Evolutionary conservation across 2,888 invertebrate genomes (phyloP).

Genomic region (Drosophila subsilvestris): DNA sequence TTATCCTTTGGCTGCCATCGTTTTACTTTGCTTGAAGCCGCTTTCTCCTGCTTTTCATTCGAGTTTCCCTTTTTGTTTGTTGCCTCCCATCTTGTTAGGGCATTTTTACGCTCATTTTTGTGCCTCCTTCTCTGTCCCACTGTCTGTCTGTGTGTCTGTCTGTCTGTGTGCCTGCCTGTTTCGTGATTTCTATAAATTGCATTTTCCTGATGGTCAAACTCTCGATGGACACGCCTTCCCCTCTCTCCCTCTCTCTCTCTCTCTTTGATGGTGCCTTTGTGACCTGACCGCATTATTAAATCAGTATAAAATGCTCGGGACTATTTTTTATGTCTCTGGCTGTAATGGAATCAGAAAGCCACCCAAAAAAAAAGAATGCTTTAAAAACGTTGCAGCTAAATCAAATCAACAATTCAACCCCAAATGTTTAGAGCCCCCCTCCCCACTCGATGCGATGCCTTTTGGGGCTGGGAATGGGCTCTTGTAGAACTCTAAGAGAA

Average conservation of each 20-base stretch:
- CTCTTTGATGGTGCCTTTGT: slow-evolving; percentile 9
- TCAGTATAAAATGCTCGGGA: slow-evolving; percentile 58
- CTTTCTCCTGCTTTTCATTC: neutral
- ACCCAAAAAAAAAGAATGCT: slow-evolving; percentile 54
- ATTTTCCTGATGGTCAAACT: slow-evolving; percentile 73
- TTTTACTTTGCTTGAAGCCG: slow-evolving; percentile 5
- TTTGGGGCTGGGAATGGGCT: neutral
- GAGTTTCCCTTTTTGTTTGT: slow-evolving; percentile 17
- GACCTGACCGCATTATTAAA: slow-evolving; percentile 73
- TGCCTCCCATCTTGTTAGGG: slow-evolving; percentile 63
- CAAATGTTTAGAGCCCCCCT: slow-evolving; percentile 6
- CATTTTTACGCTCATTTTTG: slow-evolving; percentile 71
- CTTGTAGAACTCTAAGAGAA: neutral
- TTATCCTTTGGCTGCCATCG: slow-evolving; percentile 21
- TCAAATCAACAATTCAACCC: slow-evolving; percentile 54
- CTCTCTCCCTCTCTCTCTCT: neutral
- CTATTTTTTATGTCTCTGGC: neutral
- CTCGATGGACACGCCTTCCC: neutral
- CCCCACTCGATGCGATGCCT: slow-evolving; percentile 23
- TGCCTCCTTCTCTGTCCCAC: slow-evolving; percentile 22
- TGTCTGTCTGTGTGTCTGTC: neutral
- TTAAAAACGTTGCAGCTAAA: slow-evolving; percentile 64
- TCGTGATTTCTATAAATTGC: slow-evolving; percentile 69
- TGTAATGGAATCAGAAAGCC: slow-evolving; percentile 40
- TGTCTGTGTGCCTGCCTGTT: slow-evolving; percentile 2